phyloP scores from a whole-genome alignment of 2,797 vertebrate species.

The Onychomys arenicola region DNA sequence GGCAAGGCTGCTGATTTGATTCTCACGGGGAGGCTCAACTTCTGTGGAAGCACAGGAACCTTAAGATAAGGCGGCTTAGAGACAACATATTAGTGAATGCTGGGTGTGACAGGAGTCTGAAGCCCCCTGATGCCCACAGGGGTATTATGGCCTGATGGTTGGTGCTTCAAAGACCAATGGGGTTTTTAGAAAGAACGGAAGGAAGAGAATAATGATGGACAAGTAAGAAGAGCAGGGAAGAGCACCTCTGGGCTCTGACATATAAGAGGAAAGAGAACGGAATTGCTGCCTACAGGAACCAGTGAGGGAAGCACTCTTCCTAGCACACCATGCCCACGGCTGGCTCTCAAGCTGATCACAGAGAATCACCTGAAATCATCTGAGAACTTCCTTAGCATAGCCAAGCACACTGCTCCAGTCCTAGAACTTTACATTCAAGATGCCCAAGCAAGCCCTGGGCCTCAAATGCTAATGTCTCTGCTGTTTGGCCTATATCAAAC shows the following conservation, averaged over 20 bases:
- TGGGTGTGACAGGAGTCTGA: neutral
- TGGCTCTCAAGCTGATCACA: neutral
- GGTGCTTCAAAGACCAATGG: neutral
- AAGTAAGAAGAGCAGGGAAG: neutral
- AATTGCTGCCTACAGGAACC: neutral
- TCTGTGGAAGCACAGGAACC: neutral
- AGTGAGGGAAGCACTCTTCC: accelerated
- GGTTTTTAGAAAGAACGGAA: neutral
- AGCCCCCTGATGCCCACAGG: neutral
- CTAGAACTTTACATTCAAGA: conserved; percentile 23
- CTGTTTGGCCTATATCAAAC: neutral
- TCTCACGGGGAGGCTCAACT: neutral
- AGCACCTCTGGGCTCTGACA: neutral
- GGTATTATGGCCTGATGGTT: neutral
- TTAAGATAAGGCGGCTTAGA: neutral
- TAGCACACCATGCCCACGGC: neutral
- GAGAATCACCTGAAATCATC: neutral
- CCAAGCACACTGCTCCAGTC: neutral
- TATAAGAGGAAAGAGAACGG: neutral
- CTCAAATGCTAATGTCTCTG: neutral
- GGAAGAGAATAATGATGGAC: neutral
- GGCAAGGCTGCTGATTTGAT: neutral
- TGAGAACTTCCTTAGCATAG: neutral
- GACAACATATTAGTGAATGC: no score
- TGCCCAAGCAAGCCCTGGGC: neutral